Conservation (phyloP, 2,888 invertebrate species). For the Nephrotoma appendiculata region DNA sequence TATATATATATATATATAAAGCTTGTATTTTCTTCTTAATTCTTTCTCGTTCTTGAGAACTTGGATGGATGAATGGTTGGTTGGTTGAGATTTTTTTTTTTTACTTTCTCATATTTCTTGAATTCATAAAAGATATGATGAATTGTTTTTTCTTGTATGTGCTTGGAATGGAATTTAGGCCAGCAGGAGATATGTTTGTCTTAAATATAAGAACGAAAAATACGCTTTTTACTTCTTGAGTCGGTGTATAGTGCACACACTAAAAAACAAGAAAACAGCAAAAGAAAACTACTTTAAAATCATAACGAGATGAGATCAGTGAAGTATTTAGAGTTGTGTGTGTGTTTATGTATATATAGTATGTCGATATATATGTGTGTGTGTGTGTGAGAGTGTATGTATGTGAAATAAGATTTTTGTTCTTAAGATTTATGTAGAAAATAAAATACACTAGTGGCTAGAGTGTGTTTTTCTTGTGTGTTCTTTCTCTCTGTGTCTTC, state of each 20-base stretch:
- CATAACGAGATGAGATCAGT: neutral
- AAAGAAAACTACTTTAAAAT: neutral
- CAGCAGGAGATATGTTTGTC: neutral
- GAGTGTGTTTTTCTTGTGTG: neutral
- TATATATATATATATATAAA: neutral
- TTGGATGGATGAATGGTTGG: neutral
- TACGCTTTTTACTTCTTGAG: neutral
- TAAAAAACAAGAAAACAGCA: neutral
- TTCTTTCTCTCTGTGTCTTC: neutral
- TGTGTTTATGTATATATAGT: neutral
- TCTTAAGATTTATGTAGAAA: neutral
- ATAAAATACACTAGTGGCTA: neutral
- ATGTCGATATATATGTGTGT: neutral
- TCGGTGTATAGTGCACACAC: neutral
- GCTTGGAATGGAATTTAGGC: neutral
- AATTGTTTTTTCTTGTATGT: neutral
- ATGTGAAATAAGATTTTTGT: neutral
- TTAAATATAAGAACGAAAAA: neutral
- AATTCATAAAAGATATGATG: neutral
- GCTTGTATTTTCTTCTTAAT: neutral
- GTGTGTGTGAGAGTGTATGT: neutral
- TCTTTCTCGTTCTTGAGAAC: neutral
- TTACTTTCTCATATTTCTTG: neutral
- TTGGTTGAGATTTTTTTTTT: neutral
- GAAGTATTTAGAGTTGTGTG: neutral